Base-by-base conservation (phyloP, 2,888 invertebrate genomes). In the Erannis defoliaria region DNA sequence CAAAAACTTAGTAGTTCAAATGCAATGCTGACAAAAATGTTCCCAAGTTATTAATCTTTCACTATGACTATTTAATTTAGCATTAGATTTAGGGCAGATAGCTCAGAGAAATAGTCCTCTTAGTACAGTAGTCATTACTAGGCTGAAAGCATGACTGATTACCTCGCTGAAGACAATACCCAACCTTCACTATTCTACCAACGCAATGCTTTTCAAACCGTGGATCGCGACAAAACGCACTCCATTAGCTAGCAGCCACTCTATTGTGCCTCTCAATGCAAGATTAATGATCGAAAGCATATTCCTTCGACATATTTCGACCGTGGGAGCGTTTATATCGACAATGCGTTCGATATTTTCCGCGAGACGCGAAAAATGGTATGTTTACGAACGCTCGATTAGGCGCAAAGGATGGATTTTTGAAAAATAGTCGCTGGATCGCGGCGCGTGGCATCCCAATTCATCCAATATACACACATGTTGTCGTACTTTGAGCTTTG, bases 351-450 rank as follows among this genome's bases (percentile, higher is more conserved):
- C 86, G 85, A 88, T 85, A 87, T 86, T 86, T 88, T 84, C 81
- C 85, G 81, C 84, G 83, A 79, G 77, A 82, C 70, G 84, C 86
- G 89, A 88, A 90, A 92, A 90, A 90, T 88, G 83, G 82, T 75
- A 82, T 90, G 89, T 91, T 92, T 91, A 91, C 88, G 80, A 82
- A 76, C 89, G 88, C 89, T 89, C 92, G 92, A 93, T 92, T 93
- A 90, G 83, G 77, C 88, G 75, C 81, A 69, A 78, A 81, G 81
- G 84, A 89, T 88, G 85, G 82, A 81, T 75, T 85, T 78, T 85
- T 85, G 87, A 88, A 89, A 85, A 86, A 88, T 88, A 85, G 82
- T 79, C 80, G 79, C 72, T 73, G 77, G 82, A 81, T 79, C 67
- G 70, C 62, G 82, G 75, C 86, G 85, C 86, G 87, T 89, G 88